A percentile compares a stretch with the other conserved stretches of the same genome.
Conservation (phyloP, 2,113 vertebrate species). For the Ceyx cyanopectus region DNA sequence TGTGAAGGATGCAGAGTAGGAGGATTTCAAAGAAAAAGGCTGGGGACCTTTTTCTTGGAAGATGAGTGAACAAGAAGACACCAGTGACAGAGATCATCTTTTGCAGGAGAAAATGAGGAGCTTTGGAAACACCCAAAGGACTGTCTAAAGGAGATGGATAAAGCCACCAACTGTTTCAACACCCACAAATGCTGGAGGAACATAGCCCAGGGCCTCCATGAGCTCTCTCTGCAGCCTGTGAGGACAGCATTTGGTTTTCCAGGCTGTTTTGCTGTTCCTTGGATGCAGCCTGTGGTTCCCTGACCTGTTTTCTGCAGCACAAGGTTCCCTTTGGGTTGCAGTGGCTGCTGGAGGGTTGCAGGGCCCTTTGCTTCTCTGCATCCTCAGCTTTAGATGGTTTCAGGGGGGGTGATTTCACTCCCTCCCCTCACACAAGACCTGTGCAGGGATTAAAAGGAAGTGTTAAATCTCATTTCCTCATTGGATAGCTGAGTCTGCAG, state of each 20-base stretch:
- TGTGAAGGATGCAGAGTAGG: background rate
- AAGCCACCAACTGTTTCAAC: background rate
- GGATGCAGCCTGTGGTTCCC: background rate
- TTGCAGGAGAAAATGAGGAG: background rate
- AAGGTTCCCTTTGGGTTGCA: background rate
- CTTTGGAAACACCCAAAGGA: too few species aligned
- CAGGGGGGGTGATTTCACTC: background rate
- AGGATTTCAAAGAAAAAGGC: background rate
- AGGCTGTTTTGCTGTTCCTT: background rate
- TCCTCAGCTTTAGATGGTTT: background rate
- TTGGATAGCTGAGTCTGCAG: background rate
- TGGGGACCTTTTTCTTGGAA: background rate
- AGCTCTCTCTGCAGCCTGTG: background rate
- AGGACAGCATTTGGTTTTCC: background rate
- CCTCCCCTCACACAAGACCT: background rate
- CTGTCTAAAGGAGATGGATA: background rate
- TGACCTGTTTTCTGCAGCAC: background rate
- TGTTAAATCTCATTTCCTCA: background rate
- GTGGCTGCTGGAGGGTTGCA: background rate
- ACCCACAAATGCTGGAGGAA: background rate
- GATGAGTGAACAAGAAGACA: background rate
- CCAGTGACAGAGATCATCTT: background rate
- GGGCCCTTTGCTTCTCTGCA: background rate
- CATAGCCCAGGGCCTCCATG: background rate
- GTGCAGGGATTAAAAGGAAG: background rate